phyloP scores from a whole-genome alignment of 2,888 invertebrate species.

The Coenonympha glycerion region DNA sequence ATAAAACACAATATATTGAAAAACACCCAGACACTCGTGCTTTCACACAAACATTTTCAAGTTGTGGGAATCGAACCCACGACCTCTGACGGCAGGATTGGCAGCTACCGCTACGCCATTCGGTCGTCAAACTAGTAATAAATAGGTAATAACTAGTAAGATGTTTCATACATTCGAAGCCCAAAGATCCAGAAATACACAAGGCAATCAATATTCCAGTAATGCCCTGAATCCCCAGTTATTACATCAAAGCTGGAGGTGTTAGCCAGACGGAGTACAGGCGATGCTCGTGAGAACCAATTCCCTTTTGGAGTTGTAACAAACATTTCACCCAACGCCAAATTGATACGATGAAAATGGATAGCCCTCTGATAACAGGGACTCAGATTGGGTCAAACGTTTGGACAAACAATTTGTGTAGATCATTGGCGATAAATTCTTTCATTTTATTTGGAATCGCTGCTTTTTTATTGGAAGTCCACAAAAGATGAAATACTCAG shows the following conservation, averaged over 20 bases:
- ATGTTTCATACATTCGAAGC: too few species aligned
- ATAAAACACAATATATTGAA: too few species aligned
- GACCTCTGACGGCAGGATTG: too few species aligned
- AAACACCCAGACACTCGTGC: too few species aligned
- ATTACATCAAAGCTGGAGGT: conserved; percentile 6
- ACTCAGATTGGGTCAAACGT: conserved; percentile 1
- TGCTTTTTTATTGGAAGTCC: too few species aligned
- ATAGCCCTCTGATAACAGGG: conserved; percentile 13
- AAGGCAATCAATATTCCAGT: neutral
- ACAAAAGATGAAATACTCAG: too few species aligned
- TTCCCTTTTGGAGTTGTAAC: conserved; percentile 15
- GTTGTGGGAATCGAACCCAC: too few species aligned
- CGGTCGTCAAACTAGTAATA: too few species aligned
- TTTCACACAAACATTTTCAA: too few species aligned
- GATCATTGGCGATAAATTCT: neutral
- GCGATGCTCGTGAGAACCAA: neutral
- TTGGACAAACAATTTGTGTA: conserved; percentile 5
- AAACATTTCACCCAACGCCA: conserved; percentile 13
- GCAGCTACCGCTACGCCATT: too few species aligned
- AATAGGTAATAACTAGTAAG: too few species aligned
- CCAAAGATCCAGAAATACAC: too few species aligned
- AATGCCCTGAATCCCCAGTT: conserved; percentile 5
- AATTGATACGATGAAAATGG: conserved; percentile 24
- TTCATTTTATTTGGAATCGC: neutral
- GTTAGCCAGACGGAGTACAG: conserved; percentile 5